phyloP scores from a whole-genome alignment of 1,140 invertebrate genomes.

The Centruroides sculpturatus region DNA sequence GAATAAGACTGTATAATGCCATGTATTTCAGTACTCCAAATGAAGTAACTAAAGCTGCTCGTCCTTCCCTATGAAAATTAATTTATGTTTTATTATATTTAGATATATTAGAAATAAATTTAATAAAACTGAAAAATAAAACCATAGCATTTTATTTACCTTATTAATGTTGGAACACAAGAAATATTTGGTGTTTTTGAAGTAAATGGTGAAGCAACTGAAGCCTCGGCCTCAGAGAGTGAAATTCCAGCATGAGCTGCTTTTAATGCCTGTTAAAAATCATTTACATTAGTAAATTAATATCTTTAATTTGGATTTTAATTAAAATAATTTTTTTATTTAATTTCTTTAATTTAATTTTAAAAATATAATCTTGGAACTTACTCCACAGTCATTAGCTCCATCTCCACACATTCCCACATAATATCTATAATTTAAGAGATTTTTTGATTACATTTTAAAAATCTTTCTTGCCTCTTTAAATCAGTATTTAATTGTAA shows the following conservation, averaged over 20 bases:
- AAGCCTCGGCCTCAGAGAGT: slow-evolving; percentile 85
- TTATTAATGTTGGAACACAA: slow-evolving; percentile 72
- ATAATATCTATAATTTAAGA: slow-evolving; percentile 25
- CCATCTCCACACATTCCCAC: slow-evolving; percentile 97
- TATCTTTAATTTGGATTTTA: neutral
- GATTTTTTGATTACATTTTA: neutral
- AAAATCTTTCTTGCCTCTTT: neutral
- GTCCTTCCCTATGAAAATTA: slow-evolving; percentile 50
- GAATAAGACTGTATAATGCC: slow-evolving; percentile 85
- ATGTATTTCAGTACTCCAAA: slow-evolving; percentile 98
- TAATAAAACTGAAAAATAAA: too few relatives aligned
- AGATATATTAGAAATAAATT: too few relatives aligned
- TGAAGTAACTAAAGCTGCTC: slow-evolving; percentile 84
- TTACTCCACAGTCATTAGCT: slow-evolving; percentile 78
- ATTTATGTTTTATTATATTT: too few relatives aligned
- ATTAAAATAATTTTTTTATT: neutral
- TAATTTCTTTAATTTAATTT: neutral
- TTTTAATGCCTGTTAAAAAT: slow-evolving; percentile 43
- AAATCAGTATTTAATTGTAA: too few relatives aligned
- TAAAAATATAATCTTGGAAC: neutral
- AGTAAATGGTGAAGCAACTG: slow-evolving; percentile 93
- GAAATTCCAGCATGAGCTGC: slow-evolving; percentile 91
- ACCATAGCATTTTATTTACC: slow-evolving; percentile 17
- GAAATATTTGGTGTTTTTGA: slow-evolving; percentile 71
- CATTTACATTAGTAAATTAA: neutral